Conservation (phyloP, 2,888 invertebrate genomes). For the Drosophila subquinaria region DNA sequence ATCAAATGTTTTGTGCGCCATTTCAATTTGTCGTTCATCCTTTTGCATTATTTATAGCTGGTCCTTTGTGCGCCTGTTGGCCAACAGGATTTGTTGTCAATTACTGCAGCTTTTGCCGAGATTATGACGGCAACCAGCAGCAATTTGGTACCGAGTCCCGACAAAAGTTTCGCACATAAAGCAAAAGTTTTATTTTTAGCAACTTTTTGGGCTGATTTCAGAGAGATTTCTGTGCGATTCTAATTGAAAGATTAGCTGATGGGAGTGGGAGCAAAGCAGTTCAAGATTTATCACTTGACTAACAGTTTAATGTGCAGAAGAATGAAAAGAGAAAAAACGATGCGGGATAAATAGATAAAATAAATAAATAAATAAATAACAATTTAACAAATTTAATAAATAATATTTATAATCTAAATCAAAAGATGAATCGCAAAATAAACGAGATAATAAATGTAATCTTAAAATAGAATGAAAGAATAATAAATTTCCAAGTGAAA, state of each 20-base stretch:
- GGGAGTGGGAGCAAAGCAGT: slow-evolving; percentile 11
- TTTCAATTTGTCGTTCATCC: slow-evolving; percentile 65
- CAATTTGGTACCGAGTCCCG: slow-evolving; percentile 44
- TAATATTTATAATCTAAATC: neutral
- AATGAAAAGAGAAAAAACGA: neutral
- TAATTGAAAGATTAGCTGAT: slow-evolving; percentile 51
- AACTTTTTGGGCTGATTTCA: slow-evolving; percentile 21
- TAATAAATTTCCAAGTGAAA: slow-evolving; percentile 7
- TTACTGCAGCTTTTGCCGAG: slow-evolving; percentile 53
- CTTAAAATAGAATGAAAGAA: neutral
- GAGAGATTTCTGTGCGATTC: neutral
- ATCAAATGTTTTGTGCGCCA: slow-evolving; percentile 46
- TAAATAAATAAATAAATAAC: neutral
- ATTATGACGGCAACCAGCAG: slow-evolving; percentile 64
- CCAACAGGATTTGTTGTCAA: slow-evolving; percentile 61
- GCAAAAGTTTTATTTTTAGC: slow-evolving; percentile 33
- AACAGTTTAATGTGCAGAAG: slow-evolving; percentile 2
- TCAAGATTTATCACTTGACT: slow-evolving; percentile 34
- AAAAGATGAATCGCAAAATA: neutral
- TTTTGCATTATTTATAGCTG: slow-evolving; percentile 59
- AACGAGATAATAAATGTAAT: neutral
- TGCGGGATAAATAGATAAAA: neutral
- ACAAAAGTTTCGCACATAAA: slow-evolving; percentile 49
- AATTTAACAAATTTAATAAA: too few relatives aligned
- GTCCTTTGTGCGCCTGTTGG: slow-evolving; percentile 31